Conservation (phyloP, 2,113 vertebrate genomes). For the Melanotaenia duboulayi region DNA sequence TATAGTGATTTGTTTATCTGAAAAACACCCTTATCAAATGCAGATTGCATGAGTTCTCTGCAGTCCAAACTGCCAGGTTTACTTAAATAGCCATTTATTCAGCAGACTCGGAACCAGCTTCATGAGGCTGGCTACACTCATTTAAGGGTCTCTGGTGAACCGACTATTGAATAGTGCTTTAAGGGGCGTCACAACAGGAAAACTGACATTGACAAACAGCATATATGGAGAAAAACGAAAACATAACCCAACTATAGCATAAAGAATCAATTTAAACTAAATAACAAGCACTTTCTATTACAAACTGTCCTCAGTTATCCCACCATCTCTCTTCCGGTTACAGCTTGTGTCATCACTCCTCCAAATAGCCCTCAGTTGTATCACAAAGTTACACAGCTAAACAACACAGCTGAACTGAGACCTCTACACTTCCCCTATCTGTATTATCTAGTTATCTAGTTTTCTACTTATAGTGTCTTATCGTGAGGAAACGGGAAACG, state of each 20-base stretch:
- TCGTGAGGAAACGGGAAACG: slow-evolving; percentile 64
- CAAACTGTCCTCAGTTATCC: slow-evolving; percentile 12
- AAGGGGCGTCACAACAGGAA: slow-evolving; percentile 29
- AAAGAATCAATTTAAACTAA: neutral
- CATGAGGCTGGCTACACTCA: slow-evolving; percentile 12
- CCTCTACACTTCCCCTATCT: slow-evolving; percentile 53
- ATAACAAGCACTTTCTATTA: slow-evolving; percentile 4
- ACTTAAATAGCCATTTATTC: slow-evolving; percentile 43
- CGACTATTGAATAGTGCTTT: slow-evolving; percentile 24
- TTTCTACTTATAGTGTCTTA: slow-evolving; percentile 44
- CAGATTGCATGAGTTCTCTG: slow-evolving; percentile 25
- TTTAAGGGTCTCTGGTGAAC: slow-evolving; percentile 17
- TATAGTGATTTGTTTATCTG: slow-evolving; percentile 44
- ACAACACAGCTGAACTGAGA: slow-evolving; percentile 29
- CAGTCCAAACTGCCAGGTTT: slow-evolving; percentile 38
- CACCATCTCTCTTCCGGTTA: slow-evolving; percentile 12
- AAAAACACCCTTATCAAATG: slow-evolving; percentile 55
- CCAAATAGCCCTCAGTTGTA: slow-evolving; percentile 37
- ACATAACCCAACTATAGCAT: slow-evolving; percentile 1
- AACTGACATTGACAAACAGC: slow-evolving; percentile 31
- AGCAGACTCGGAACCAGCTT: slow-evolving; percentile 13
- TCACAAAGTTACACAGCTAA: slow-evolving; percentile 20
- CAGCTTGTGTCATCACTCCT: slow-evolving; percentile 39
- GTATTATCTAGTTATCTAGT: slow-evolving; percentile 22
- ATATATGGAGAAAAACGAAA: slow-evolving; percentile 33